phyloP scores from a whole-genome alignment of 2,888 invertebrate species.

The Monochamus alternatus region DNA sequence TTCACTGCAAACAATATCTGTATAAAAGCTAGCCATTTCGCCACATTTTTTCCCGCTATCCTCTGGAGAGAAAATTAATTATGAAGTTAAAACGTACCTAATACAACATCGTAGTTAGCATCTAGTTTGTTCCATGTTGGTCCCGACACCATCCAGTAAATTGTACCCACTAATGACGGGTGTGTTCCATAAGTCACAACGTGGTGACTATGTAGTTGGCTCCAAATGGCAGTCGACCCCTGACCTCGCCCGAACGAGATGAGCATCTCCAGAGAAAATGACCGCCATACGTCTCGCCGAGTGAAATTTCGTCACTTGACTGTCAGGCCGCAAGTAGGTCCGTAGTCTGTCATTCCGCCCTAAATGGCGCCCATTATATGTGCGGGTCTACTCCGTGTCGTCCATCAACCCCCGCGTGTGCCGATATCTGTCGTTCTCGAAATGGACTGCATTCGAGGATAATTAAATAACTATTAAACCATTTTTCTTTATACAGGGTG shows the following conservation, averaged over 20 bases:
- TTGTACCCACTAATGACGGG: constrained; percentile 20
- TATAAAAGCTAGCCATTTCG: too few relatives aligned
- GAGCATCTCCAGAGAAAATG: constrained; percentile 50
- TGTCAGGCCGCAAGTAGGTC: constrained; percentile 54
- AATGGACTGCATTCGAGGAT: neutral
- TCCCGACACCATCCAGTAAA: neutral
- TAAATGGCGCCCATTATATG: constrained; percentile 56
- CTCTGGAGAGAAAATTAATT: neutral
- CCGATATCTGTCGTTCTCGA: constrained; percentile 8
- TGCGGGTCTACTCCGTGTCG: constrained; percentile 50
- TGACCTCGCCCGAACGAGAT: constrained; percentile 47
- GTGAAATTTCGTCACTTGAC: constrained; percentile 55
- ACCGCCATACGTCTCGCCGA: constrained; percentile 52
- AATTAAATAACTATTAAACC: constrained; percentile 2
- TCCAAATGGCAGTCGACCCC: constrained; percentile 43
- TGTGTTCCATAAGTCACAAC: constrained; percentile 19
- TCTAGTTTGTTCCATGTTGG: neutral
- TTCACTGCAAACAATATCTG: too few relatives aligned
- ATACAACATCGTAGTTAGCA: neutral
- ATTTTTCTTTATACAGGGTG: too few relatives aligned
- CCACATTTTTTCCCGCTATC: neutral
- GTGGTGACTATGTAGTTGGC: constrained; percentile 20
- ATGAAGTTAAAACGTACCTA: neutral
- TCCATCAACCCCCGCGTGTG: constrained; percentile 50
- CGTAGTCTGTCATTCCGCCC: constrained; percentile 54